Base-by-base conservation (phyloP, 2,113 vertebrate genomes). In the Eulemur rufifrons region DNA sequence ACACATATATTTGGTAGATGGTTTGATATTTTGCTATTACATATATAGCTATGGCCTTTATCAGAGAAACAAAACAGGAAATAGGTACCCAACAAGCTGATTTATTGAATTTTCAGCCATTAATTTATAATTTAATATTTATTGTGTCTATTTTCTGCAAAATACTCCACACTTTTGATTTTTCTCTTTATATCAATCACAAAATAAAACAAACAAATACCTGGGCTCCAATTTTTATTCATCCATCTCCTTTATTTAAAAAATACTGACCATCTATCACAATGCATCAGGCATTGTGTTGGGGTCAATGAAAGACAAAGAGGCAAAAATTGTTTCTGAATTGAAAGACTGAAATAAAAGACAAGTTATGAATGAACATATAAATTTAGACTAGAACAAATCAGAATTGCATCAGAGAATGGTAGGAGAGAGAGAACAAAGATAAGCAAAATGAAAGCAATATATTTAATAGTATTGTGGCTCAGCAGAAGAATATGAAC, bases 81-180 rank as follows among this genome's bases (percentile, higher is more conserved):
- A 68, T 3, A 61, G 59, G 80, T 3, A 37, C 6, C 4, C 15
- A 6, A 27, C 4, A 69, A 56, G 39, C 42, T 50, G 37, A 56
- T 42, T 56, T 52, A 59, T 2, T 92, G 42, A 81, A 74, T 76
- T 82, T 87, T 80, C 14, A 94, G 59, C 21, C 69, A 45, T 69
- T 95, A 63, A 68, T 37, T 93, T 66, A 85, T 95, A 63, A 68
- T 37, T 93, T 66, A 85, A 94, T 39, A 52, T 69, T 76, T 45
- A 47, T 8, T 77, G 17, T 54, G 27, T 1, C 50, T 89, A 23
- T 64, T 88, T 45, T 86, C 50, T 96, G 54, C 37, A 85, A 95
- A 92, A 56, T 59, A 68, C 37, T 50, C 7, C 32, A 29, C 8
- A 81, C 4, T n/a, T 94, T 32, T 73, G 15, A 74, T 47, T 74